Base-by-base conservation (phyloP, 2,113 vertebrate genomes). In the Telmatochromis sp. region DNA sequence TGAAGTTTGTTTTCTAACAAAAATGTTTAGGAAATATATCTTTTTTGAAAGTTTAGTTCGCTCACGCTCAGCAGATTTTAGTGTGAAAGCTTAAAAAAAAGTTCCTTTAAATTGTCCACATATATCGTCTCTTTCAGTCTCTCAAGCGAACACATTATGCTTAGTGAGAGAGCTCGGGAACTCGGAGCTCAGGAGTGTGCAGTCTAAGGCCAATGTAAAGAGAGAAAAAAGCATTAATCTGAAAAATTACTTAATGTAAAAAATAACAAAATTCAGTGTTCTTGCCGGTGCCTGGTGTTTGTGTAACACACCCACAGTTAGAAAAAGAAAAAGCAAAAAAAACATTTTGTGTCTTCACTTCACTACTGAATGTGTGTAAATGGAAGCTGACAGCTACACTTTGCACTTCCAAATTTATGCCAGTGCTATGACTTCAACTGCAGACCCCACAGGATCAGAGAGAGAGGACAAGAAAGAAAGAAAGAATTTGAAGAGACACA, bases 351-450 rank as follows among this genome's bases (percentile, higher is more conserved):
- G 89, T 86, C 91, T 86, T 75, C 58, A 87, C 85, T 80, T 78
- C 7, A 19, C 90, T 37, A 80, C 92, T 33, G 83, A 86, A 78
- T 23, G 37, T 33, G 84, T 47, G 88, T 35, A 89, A 93, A 92
- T 89, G 89, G 85, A 91, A 89, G 87, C 89, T 92, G 93, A 94
- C 93, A 91, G 92, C 89, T 53, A 87, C 89, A 93, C 90, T 92
- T 92, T 83, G 51, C 92, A 90, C 90, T 49, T 93, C 92, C 91
- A 93, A 91, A 94, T 87, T 91, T 89, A 93, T 92, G 93, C 91
- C 91, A 91, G 82, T 42, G 79, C 75, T 79, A 82, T 17, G 75
- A 86, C 92, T 92, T 88, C 89, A 88, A 86, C 86, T 84, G 87
- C 54, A 80, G 84, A 91, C 84, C 87, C 87, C 89, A 87, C 87